phyloP scores from a whole-genome alignment of 2,797 vertebrate genomes.

The Uromys caudimaculatus region DNA sequence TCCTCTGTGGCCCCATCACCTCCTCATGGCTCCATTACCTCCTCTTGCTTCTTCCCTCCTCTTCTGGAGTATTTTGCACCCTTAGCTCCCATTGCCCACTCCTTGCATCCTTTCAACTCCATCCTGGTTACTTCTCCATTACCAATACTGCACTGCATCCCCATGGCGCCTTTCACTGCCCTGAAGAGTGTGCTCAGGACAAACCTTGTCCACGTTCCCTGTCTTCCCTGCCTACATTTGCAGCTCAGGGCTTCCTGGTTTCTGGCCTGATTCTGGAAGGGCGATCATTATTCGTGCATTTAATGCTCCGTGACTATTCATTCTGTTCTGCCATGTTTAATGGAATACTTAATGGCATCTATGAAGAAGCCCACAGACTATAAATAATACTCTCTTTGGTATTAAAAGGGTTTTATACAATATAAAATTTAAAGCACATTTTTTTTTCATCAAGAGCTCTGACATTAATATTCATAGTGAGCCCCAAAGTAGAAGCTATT shows the following conservation, averaged over 20 bases:
- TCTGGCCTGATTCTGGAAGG: neutral
- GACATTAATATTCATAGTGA: constrained; percentile 69
- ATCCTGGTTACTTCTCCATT: fast-evolving
- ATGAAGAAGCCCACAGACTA: constrained; percentile 54
- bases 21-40: too few species aligned
- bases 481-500: constrained; percentile 71
- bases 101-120: neutral
- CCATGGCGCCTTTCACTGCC: neutral
- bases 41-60: neutral
- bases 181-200: too few species aligned
- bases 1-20: too few species aligned
- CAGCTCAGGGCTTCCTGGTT: neutral
- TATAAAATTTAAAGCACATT: constrained; percentile 67
- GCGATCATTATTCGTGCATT: neutral
- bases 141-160: fast-evolving
- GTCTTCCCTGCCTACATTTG: neutral
- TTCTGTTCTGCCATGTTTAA: constrained; percentile 21
- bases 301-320: constrained; percentile 32
- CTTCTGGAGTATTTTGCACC: neutral
- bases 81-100: fast-evolving
- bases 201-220: fast-evolving
- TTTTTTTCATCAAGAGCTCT: constrained; percentile 65
- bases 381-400: constrained; percentile 61
- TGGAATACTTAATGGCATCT: constrained; percentile 53
- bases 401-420: constrained; percentile 65